phyloP scores from a whole-genome alignment of 2,888 invertebrate species.

The Stegana nigrithorax region DNA sequence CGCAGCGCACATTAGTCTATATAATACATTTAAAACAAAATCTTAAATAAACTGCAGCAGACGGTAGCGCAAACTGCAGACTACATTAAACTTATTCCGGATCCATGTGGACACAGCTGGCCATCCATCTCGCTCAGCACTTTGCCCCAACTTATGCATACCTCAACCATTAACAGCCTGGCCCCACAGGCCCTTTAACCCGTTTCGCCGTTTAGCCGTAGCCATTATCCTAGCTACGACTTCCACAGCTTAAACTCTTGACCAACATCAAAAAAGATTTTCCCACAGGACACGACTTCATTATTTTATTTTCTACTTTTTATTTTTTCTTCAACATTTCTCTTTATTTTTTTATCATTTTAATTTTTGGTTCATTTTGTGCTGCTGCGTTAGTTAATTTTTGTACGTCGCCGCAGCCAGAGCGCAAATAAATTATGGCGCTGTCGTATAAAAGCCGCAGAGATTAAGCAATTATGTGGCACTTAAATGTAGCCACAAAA shows the following conservation, averaged over 20 bases:
- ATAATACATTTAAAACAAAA: too few species aligned
- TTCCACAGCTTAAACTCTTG: background rate
- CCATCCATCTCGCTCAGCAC: too few species aligned
- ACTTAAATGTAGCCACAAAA: constrained; percentile 50
- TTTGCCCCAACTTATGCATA: too few species aligned
- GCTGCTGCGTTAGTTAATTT: constrained; percentile 9
- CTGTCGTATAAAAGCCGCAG: constrained; percentile 62
- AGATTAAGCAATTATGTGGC: constrained; percentile 63
- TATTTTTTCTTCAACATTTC: constrained; percentile 28
- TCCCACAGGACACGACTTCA: constrained; percentile 50
- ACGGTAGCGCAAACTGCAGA: too few species aligned
- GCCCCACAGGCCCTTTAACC: too few species aligned
- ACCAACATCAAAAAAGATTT: too few species aligned
- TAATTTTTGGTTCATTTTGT: background rate
- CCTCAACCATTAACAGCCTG: too few species aligned
- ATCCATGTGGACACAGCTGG: too few species aligned
- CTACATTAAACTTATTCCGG: too few species aligned
- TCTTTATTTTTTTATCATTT: background rate
- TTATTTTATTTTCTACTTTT: constrained; percentile 45
- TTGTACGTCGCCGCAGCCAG: background rate
- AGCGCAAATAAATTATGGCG: constrained; percentile 54
- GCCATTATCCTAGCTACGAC: constrained; percentile 5
- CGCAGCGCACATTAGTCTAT: too few species aligned
- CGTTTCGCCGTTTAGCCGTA: background rate
- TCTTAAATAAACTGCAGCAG: too few species aligned